Evolutionary conservation across 1,140 invertebrate species (phyloP), one percentile per base, ranked within the genome.

Genomic region (Hylaeus volcanicus): DNA sequence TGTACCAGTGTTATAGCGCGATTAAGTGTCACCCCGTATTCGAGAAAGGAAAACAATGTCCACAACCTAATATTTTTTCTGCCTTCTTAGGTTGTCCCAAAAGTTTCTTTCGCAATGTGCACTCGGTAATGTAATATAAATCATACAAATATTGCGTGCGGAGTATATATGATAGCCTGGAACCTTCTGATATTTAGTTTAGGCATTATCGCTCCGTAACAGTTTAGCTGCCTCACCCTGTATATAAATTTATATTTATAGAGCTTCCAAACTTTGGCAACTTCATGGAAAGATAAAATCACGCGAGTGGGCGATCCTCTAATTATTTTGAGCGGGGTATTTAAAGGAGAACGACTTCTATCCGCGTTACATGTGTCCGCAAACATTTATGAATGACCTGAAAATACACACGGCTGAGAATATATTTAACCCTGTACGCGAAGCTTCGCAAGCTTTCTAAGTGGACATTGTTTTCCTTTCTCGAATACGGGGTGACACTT

Each of bases 391-490:
- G 65, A 68, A 68, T 68, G 65, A 68, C 45, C 65, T 37, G 65
- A 68, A 51, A 68, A 51, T 51, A 68, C 65, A 12, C 65, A 11
- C 45, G 45, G 41, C 65, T 68, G 37, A 68, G 45, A 68, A 51
- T 68, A 51, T n/a, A 37, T 51, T 12, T n/a, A 51, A 51, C 43
- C 65, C 37, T 68, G n/a, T 4, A 5, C n/a, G 1, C 45, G 9
- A 51, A 51, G 9, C 65, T 51, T 26, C 11, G n/a, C 5, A 9
- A 68, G 65, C 45, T 51, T 68, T 45, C 65, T 68, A 51, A 37
- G 45, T 51, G 45, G 26, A 51, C 45, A 51, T 48, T 48, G 11
- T 51, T 37, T 51, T 51, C 26, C 65, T 68, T 51, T 48, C 45
- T n/a, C 11, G 4, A 11, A 26, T 66, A 15, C 26, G n/a, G 14